These are phyloP conservation scores for mouse (Mus musculus) DNA, from an alignment of 2,113 vertebrate species.

Conservation along the genomic window DNA sequence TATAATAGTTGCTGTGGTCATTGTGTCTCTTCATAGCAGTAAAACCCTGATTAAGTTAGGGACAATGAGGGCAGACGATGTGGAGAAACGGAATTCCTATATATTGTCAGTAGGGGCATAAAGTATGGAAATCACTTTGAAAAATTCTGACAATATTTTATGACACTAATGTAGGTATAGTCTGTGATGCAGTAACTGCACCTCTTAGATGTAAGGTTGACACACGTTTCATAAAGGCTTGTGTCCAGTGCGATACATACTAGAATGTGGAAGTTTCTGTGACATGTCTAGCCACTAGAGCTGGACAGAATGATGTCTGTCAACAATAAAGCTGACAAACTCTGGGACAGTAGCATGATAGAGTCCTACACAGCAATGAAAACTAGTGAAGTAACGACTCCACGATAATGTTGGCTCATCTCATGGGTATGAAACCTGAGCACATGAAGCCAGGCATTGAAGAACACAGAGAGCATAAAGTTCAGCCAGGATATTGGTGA, in stretches of 20 bases:
- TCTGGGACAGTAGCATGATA: not conserved
- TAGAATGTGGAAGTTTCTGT: not conserved
- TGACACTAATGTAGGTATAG: not conserved
- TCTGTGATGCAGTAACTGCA: not conserved
- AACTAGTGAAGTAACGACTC: not conserved
- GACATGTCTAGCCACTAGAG: not conserved
- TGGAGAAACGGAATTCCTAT: not conserved
- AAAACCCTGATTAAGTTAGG: not conserved
- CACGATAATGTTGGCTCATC: not conserved
- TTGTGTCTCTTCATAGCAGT: not conserved
- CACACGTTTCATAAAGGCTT: not conserved
- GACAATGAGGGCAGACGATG: not conserved
- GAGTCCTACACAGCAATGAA: not conserved
- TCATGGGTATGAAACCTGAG: not conserved
- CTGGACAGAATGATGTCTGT: not conserved
- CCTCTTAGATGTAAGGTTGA: not conserved
- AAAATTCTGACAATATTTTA: not conserved
- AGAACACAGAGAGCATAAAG: not conserved
- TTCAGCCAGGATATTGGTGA: not conserved
- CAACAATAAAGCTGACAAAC: not conserved
- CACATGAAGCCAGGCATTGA: slow-evolving; percentile 29
- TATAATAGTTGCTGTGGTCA: not conserved
- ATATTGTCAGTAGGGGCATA: not conserved
- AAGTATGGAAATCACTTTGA: not conserved
- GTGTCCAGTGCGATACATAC: not conserved